Percentiles rank a stretch among this genome's conserved stretches.
Conservation (phyloP, 2,113 vertebrate genomes). For the Capreolus pygargus region DNA sequence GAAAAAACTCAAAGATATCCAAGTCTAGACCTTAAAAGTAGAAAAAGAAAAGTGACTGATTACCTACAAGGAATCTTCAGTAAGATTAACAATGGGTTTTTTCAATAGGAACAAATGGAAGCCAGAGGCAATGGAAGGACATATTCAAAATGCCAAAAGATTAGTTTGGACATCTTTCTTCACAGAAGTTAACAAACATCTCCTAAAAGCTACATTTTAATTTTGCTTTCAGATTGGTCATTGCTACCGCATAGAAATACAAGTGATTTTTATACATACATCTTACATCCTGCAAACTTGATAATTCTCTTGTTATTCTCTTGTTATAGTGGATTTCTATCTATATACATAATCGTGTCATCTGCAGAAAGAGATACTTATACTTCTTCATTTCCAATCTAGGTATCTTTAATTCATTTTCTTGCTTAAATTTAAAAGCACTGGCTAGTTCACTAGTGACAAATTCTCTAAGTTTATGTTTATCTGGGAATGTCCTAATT, state of each 20-base stretch:
- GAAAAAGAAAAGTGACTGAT: not conserved
- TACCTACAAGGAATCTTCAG: not conserved
- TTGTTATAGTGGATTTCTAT: not conserved
- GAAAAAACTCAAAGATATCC: not conserved
- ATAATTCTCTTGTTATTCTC: not conserved
- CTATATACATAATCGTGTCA: not conserved
- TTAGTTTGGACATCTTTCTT: not conserved
- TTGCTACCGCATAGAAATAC: not conserved
- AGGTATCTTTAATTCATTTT: not conserved
- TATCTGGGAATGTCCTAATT: not conserved
- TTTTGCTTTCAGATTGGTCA: not conserved
- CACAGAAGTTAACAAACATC: not conserved
- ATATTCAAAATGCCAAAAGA: not conserved
- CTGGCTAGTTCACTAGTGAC: not conserved
- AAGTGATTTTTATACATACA: not conserved
- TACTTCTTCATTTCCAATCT: not conserved
- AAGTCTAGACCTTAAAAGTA: not conserved
- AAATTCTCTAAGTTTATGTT: not conserved
- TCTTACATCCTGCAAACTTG: not conserved
- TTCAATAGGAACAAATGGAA: not conserved
- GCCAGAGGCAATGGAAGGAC: not conserved
- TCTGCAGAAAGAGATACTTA: not conserved
- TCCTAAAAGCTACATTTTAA: not conserved
- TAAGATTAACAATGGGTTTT: not conserved
- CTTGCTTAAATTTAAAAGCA: not conserved